phyloP scores from a whole-genome alignment of 2,888 invertebrate species.

The Gortyna flavago region DNA sequence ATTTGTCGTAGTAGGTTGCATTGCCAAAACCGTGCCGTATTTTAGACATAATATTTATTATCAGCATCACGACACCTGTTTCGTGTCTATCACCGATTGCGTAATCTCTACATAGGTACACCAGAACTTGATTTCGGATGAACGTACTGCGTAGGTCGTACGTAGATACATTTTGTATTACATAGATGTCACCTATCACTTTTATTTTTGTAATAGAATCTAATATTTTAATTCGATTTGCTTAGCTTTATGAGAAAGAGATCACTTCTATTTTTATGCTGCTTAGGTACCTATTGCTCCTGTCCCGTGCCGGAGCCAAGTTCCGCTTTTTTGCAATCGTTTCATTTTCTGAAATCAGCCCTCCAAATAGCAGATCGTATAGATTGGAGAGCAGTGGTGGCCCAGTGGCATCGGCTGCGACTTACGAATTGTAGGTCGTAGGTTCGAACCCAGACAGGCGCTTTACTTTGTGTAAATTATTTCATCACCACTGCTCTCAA shows the following conservation, averaged over 20 bases:
- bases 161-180: conserved; percentile 30
- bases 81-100: conserved; percentile 55
- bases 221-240: conserved; percentile 30
- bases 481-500: no score
- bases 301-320: conserved; percentile 36
- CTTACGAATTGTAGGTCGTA: no score
- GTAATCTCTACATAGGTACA: conserved; percentile 40
- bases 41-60: conserved; percentile 60
- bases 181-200: conserved; percentile 39
- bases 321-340: conserved; percentile 29
- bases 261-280: conserved; percentile 49
- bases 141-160: conserved; percentile 5
- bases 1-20: conserved; percentile 51
- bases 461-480: no score
- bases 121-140: conserved; percentile 21
- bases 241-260: conserved; percentile 21
- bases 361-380: conserved; percentile 14
- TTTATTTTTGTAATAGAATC: conserved; percentile 24
- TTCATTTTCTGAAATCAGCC: conserved; percentile 35
- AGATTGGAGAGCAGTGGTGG: no score
- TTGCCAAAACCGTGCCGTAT: conserved; percentile 61
- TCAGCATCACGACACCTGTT: conserved; percentile 60
- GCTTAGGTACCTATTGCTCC: background rate
- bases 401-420: no score
- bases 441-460: no score